Conservation (phyloP, 2,113 vertebrate genomes). For the Stegastes partitus region DNA sequence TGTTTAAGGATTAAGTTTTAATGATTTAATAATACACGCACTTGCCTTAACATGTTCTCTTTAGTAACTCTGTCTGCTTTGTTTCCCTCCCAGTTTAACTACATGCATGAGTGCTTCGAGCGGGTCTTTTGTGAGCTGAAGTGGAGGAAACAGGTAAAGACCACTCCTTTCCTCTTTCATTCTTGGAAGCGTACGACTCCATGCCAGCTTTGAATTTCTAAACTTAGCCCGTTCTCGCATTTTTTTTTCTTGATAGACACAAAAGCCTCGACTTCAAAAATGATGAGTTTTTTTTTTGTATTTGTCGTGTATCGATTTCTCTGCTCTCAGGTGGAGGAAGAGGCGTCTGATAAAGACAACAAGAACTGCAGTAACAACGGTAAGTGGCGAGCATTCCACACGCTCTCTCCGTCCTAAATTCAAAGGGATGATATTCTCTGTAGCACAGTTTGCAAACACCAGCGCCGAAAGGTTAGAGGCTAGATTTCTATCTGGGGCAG, state of each 20-base stretch:
- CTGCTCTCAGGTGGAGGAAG: constrained; percentile 86
- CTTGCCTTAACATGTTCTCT: neutral
- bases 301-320: constrained; percentile 18
- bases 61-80: constrained; percentile 18
- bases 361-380: constrained; percentile 89
- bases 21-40: neutral
- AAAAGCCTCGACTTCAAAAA: constrained; percentile 4
- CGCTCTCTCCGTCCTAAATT: neutral
- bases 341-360: constrained; percentile 90
- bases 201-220: constrained; percentile 48
- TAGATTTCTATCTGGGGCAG: constrained; percentile 22
- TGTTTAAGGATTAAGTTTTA: no score
- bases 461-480: constrained; percentile 2
- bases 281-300: neutral
- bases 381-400: constrained; percentile 35
- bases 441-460: neutral
- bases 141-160: constrained; percentile 96
- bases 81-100: constrained; percentile 90
- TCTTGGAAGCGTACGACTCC: constrained; percentile 43
- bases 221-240: constrained; percentile 25
- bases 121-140: constrained; percentile 98
- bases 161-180: constrained; percentile 69
- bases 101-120: constrained; percentile 99
- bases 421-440: neutral
- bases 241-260: constrained; percentile 17